These are phyloP conservation scores for Origma solitaria DNA, from an alignment of 2,113 vertebrate genomes.

Conservation along the genomic window DNA sequence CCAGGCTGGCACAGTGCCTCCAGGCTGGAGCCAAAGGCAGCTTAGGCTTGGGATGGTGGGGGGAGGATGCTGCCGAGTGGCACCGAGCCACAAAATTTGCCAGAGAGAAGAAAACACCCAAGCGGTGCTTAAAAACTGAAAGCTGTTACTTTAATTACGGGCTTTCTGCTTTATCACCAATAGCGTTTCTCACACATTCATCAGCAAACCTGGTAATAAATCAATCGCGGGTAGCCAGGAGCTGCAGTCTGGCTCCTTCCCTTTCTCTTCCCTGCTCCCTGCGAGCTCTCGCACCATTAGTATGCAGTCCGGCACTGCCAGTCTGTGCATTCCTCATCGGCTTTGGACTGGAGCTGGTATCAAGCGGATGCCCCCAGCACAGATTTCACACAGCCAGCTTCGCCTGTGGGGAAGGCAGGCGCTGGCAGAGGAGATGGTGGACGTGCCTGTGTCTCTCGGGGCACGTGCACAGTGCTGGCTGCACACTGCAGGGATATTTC, in stretches of 20 bases:
- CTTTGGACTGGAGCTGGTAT: constrained; percentile 44
- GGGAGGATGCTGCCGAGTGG: not conserved
- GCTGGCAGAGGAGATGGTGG: not conserved
- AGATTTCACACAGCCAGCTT: not conserved
- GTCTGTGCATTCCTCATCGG: constrained; percentile 18
- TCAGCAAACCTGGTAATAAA: constrained; percentile 71
- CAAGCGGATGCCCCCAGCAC: constrained; percentile 18
- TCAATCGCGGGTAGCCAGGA: constrained; percentile 68
- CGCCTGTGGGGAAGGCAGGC: not conserved
- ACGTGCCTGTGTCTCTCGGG: not conserved
- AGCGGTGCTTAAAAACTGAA: constrained; percentile 66
- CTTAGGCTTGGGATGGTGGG: not conserved
- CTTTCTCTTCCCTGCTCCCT: constrained; percentile 26
- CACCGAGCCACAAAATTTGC: not conserved
- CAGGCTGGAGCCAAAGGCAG: not conserved
- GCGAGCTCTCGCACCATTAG: constrained; percentile 41
- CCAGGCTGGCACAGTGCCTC: not conserved
- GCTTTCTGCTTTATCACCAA: constrained; percentile 63
- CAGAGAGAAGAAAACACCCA: not conserved
- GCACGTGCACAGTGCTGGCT: accelerated
- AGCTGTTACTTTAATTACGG: constrained; percentile 72
- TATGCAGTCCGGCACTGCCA: constrained; percentile 41
- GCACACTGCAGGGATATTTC: accelerated
- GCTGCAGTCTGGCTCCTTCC: constrained; percentile 63
- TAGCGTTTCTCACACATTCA: constrained; percentile 66